Evolutionary conservation across 2,113 vertebrate genomes (phyloP), one percentile per base, ranked within the genome.

Genomic region (Pygoscelis antarcticus): DNA sequence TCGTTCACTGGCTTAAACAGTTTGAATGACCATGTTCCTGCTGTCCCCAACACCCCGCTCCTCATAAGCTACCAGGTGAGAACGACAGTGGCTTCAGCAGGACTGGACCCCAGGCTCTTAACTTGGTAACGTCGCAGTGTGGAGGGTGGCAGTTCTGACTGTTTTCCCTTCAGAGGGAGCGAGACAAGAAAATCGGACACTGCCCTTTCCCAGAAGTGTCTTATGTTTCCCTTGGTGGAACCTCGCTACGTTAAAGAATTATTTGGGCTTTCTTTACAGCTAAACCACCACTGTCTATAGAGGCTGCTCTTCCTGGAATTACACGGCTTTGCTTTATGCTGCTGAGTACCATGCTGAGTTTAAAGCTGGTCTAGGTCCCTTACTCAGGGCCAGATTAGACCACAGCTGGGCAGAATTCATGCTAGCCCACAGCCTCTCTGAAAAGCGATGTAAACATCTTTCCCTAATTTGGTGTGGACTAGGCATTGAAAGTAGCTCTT

Each of bases 41-140:
- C 99, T 85, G 98, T 99, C 90, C 97, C 99, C 96, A 99, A 72
- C 98, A 99, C 99, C 65, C 98, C 99, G 0, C 98, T 99, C 94
- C 98, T 99, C 87, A 94, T 97, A 96, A 98, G 98, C 98, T 98
- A 98, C 97, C 99, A 99, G 99, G 99, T 99, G 98, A 97, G 98
- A 84, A 13, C 7, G 2, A 1, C 1, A 10, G 16, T 82, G 14
- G 42, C 66, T 34, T 30, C 47, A 2, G 25, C 13, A 26, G 89
- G 47, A 2, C 7, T 2, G 3, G 30, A 11, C 62, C 26, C 55
- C 9, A 10, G 40, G 44, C 78, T 60, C 61, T 38, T 42, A 18
- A 3, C n/a, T 25, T 4, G 14, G 20, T 44, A n/a, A 21, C 8
- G 3, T 17, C 4, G 4, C 25, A 9, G 40, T 1, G 10, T 11